Percentiles rank a stretch among this genome's conserved stretches.
Conservation (phyloP, 2,888 invertebrate species). For the Agriotes lineatus region DNA sequence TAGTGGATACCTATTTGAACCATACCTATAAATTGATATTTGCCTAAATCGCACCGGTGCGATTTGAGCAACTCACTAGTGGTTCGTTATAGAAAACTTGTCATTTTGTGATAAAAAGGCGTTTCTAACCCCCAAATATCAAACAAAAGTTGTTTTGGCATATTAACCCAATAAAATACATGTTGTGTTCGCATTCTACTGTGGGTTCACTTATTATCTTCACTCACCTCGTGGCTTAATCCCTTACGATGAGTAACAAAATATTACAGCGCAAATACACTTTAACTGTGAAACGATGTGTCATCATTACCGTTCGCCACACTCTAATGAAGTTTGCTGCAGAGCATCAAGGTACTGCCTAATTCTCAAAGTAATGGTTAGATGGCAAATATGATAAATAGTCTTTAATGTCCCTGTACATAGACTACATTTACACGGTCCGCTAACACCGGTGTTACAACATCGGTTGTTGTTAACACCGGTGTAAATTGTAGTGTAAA, state of each 20-base stretch:
- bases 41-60: neutral
- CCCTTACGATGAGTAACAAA: too few species aligned
- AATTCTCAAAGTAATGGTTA: too few species aligned
- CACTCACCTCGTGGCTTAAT: neutral
- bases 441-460: too few species aligned
- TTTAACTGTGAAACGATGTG: neutral
- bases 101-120: neutral
- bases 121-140: neutral
- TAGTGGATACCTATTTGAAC: neutral
- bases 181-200: neutral
- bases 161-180: too few species aligned
- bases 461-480: too few species aligned
- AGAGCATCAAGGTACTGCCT: too few species aligned
- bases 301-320: neutral
- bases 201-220: neutral
- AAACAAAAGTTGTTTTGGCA: too few species aligned
- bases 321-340: neutral
- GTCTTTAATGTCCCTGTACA: too few species aligned
- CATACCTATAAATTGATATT: neutral
- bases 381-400: slow-evolving; percentile 3
- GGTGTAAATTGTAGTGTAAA: too few species aligned
- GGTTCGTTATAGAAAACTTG: neutral
- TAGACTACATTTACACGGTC: too few species aligned
- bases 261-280: neutral
- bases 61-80: slow-evolving; percentile 1